Evolutionary conservation across 2,888 invertebrate genomes (phyloP), one percentile per base, ranked within the genome.

Genomic region (Bombylius discolor): DNA sequence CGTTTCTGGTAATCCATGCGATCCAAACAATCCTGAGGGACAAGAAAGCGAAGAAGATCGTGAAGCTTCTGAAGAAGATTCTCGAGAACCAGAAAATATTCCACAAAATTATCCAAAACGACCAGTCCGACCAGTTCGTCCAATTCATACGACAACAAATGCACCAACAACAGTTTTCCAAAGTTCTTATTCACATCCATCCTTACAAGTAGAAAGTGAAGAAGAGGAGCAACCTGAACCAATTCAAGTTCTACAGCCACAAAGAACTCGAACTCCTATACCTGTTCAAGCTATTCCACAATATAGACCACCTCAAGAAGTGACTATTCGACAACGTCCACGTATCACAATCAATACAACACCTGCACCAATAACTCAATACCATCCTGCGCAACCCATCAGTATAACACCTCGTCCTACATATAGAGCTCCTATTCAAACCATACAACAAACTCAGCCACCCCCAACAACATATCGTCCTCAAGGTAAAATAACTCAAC

Each of bases 1-100:
- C 73, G 89, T 89, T 0, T 87, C 87, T 33, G 89, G 89, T 31
- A 89, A 89, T 70, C 88, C 89, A 1, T 89, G 89, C 68, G 89
- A 89, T 67, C 89, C 89, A 8, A 89, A 88, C 72, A 85, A 85
- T n/a, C 84, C 84, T 0, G 81, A 83, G 61, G 81, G 83, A 23
- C 83, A 82, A 12, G 83, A 85, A 23, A 60, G 56, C 51, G 78
- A 79, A 5, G 80, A 81, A 13, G 68, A 71, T 5, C 67, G 68
- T 8, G 70, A 74, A 1, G 70, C 66, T 9, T 77, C 77, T 1
- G 75, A 76, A 54, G 79, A 78, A 12, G 81, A 82, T 51, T 79
- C 81, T 49, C 78, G 75, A 3, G 81, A 80, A 56, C 70, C 79
- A 57, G 83, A 83, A 64, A 79, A 79, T 59, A 66, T 76, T 47